A percentile compares a stretch with the other conserved stretches of the same genome.
These are phyloP conservation scores for Brachystomella parvula DNA, from an alignment of 1,140 invertebrate species.

Conservation along the genomic window DNA sequence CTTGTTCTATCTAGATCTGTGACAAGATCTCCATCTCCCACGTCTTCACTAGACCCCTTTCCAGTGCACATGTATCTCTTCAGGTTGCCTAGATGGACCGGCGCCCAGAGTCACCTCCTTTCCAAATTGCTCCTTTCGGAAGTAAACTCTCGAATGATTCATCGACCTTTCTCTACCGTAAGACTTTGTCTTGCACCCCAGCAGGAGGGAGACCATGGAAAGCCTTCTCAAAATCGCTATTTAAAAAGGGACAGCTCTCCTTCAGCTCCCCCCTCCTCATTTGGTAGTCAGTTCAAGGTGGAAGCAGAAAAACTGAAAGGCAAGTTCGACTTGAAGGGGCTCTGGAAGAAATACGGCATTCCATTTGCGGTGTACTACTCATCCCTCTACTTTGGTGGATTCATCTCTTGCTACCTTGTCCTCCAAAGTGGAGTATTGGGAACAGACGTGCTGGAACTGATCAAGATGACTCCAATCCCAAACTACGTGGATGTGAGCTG, in stretches of 20 bases:
- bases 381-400: background rate
- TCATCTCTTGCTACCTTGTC: background rate
- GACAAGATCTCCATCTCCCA: no score
- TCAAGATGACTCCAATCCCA: background rate
- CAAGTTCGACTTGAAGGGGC: background rate
- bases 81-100: no score
- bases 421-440: background rate
- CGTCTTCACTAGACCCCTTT: no score
- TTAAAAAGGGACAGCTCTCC: background rate
- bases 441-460: background rate
- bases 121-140: no score
- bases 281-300: background rate
- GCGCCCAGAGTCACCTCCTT: no score
- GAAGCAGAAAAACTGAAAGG: background rate
- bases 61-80: no score
- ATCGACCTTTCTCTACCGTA: no score
- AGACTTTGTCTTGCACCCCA: no score
- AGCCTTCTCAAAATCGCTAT: background rate
- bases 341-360: background rate
- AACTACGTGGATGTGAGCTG: background rate
- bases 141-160: no score
- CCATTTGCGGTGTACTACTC: background rate
- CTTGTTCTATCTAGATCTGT: no score
- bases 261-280: background rate
- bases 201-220: background rate